phyloP scores from a whole-genome alignment of 2,888 invertebrate species.

The Drosophila nigricruria region DNA sequence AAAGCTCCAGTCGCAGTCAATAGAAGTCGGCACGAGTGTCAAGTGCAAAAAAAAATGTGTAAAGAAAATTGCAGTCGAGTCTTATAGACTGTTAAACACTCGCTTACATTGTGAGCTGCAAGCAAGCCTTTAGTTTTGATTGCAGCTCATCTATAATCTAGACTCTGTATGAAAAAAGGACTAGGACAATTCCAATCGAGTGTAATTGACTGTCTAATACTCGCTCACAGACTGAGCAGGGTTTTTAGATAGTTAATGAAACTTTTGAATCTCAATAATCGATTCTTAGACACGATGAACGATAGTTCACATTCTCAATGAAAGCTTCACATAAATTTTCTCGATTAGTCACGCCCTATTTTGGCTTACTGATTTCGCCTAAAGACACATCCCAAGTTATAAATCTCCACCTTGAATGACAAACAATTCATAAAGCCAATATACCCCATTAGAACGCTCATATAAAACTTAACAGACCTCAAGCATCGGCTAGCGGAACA shows the following conservation, averaged over 20 bases:
- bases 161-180: neutral
- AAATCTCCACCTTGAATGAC: neutral
- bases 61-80: conserved; percentile 3
- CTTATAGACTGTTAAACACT: neutral
- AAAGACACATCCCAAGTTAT: neutral
- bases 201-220: neutral
- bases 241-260: neutral
- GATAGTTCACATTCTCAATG: too few species aligned
- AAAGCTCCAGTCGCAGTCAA: conserved; percentile 24
- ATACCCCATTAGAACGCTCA: neutral
- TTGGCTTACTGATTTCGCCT: too few species aligned
- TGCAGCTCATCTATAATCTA: neutral
- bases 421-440: neutral
- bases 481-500: conserved; percentile 13
- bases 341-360: too few species aligned
- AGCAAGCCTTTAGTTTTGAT: neutral
- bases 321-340: too few species aligned
- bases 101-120: too few species aligned
- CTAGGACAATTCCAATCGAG: neutral
- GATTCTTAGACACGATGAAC: too few species aligned
- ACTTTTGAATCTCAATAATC: too few species aligned
- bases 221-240: neutral
- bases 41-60: conserved; percentile 44
- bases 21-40: conserved; percentile 47
- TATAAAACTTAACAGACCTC: neutral